Percentiles rank a stretch among this genome's conserved stretches.
Conservation (phyloP, 2,113 vertebrate species). For the Hydrochoerus hydrochaeris region DNA sequence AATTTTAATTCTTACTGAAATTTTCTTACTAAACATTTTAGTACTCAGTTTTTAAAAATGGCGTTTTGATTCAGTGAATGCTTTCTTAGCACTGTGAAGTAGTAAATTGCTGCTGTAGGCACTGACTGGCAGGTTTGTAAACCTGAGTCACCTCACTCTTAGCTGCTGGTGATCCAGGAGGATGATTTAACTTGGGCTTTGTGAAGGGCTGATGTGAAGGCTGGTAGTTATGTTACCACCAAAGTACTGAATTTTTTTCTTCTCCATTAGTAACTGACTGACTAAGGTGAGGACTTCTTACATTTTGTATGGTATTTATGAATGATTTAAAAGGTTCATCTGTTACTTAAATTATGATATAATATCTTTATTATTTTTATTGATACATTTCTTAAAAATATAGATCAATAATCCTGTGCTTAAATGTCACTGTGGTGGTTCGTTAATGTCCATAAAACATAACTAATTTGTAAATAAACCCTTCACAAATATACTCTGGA, state of each 20-base stretch:
- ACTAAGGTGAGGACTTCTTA: background rate
- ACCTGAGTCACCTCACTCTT: background rate
- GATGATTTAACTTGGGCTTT: background rate
- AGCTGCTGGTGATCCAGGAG: background rate
- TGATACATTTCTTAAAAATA: background rate
- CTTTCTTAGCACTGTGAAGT: background rate
- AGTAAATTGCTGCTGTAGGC: background rate
- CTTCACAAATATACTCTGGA: background rate
- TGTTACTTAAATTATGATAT: background rate
- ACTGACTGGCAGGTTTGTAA: background rate
- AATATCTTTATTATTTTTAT: background rate
- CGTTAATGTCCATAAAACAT: background rate
- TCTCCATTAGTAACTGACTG: background rate
- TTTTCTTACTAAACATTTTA: constrained; percentile 1
- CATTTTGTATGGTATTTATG: background rate
- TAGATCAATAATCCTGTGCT: background rate
- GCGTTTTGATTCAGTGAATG: background rate
- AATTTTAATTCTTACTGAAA: constrained; percentile 16
- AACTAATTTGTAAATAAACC: background rate
- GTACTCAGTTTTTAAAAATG: background rate
- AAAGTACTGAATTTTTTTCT: background rate
- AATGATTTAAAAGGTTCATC: background rate
- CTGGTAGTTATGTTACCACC: background rate
- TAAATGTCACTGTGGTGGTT: background rate
- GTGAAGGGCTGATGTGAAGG: background rate